Percentiles rank a stretch among this genome's conserved stretches.
Evolutionary conservation across 2,888 invertebrate species (phyloP).

Genomic region (Aleiodes leptofemur): DNA sequence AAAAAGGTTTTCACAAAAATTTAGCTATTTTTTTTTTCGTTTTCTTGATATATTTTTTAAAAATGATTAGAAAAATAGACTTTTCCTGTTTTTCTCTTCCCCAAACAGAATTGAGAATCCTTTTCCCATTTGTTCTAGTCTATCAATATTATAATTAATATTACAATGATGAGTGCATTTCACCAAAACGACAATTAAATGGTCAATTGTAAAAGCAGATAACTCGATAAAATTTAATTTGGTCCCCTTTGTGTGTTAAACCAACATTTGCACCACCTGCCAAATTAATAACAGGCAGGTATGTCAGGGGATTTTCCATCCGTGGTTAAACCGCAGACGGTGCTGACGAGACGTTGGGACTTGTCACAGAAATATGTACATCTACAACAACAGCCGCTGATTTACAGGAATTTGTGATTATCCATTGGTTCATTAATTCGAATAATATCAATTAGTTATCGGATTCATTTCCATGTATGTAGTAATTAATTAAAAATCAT

Average conservation of each 20-base stretch:
- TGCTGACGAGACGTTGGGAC: slow-evolving; percentile 23
- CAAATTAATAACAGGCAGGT: slow-evolving; percentile 48
- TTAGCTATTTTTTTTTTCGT: no score
- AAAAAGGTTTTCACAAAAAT: no score
- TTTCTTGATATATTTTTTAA: no score
- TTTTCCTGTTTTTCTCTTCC: no score
- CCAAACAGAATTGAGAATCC: no score
- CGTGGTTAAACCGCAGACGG: slow-evolving; percentile 39
- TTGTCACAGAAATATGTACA: slow-evolving; percentile 21
- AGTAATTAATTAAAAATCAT: no score
- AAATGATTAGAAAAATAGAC: no score
- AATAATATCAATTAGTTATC: not conserved
- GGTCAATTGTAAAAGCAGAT: not conserved
- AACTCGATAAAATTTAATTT: not conserved
- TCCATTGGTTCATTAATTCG: not conserved
- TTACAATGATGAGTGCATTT: no score
- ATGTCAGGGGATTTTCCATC: slow-evolving; percentile 31
- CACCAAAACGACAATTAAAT: not conserved
- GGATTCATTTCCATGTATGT: no score
- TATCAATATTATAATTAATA: not conserved
- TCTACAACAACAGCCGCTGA: not conserved
- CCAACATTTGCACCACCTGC: slow-evolving; percentile 45
- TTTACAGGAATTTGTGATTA: not conserved
- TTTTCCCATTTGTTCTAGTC: no score
- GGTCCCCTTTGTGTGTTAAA: no score